A percentile compares a stretch with the other conserved stretches of the same genome.
Conservation (phyloP, 2,113 vertebrate genomes). For the Dipodomys spectabilis region DNA sequence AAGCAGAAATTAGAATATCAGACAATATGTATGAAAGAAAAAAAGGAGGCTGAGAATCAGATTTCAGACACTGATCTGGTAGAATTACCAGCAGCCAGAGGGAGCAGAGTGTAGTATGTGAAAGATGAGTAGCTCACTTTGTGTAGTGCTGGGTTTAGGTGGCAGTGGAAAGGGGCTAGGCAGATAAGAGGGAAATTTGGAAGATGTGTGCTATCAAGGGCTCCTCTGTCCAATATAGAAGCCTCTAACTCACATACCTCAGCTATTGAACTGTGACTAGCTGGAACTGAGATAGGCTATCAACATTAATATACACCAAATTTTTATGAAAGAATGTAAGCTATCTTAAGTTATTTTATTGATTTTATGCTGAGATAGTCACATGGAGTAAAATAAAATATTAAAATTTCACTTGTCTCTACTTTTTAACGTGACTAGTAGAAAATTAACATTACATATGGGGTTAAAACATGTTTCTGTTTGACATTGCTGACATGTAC, state of each 20-base stretch:
- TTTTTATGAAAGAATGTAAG: background rate
- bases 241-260: background rate
- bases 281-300: background rate
- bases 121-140: conserved; percentile 63
- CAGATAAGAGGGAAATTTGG: conserved; percentile 22
- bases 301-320: background rate
- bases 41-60: conserved; percentile 61
- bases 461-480: background rate
- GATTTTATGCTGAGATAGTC: background rate
- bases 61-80: conserved; percentile 77
- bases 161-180: conserved; percentile 36
- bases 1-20: conserved; percentile 47
- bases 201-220: background rate
- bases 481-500: background rate
- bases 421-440: conserved; percentile 9
- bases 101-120: background rate
- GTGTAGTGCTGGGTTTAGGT: conserved; percentile 32
- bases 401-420: conserved; percentile 22
- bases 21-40: conserved; percentile 14
- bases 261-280: background rate
- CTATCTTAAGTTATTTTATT: background rate
- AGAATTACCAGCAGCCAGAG: conserved; percentile 71
- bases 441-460: background rate
- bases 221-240: background rate
- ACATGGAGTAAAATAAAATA: background rate